phyloP scores from a whole-genome alignment of 2,797 vertebrate genomes.

The Apodemus agrarius region DNA sequence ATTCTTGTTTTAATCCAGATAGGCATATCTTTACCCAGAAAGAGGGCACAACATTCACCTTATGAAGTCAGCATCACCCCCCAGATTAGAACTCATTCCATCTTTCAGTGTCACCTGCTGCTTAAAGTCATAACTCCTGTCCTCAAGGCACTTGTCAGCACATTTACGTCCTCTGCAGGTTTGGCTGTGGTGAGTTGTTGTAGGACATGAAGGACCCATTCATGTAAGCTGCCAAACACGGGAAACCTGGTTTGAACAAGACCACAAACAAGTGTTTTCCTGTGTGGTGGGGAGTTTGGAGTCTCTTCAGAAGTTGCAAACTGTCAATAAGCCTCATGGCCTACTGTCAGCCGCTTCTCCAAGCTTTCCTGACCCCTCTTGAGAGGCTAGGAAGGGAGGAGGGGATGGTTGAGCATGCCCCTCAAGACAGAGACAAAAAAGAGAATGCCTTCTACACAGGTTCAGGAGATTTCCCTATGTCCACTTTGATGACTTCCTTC shows the following conservation, averaged over 20 bases:
- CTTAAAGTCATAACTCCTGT: too few species aligned
- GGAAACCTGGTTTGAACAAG: neutral
- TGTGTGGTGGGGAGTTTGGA: neutral
- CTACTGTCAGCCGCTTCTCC: neutral
- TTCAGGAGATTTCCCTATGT: neutral
- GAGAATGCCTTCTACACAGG: neutral
- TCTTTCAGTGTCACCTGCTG: too few species aligned
- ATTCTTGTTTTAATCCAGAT: too few species aligned
- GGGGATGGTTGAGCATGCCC: neutral
- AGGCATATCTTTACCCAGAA: too few species aligned
- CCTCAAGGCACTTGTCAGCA: too few species aligned
- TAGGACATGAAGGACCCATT: neutral
- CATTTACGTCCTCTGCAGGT: too few species aligned
- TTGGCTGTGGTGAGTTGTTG: neutral
- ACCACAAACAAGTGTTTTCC: neutral
- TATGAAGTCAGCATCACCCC: too few species aligned
- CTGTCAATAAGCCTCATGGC: neutral
- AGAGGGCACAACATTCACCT: too few species aligned
- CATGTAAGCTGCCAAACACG: neutral
- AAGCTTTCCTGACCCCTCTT: neutral
- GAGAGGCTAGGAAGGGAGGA: too few species aligned
- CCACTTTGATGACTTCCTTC: neutral
- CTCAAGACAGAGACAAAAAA: neutral
- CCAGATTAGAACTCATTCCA: too few species aligned
- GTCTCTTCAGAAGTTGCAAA: neutral